Conservation (phyloP, 2,888 invertebrate genomes). For the Oscheius sp. region DNA sequence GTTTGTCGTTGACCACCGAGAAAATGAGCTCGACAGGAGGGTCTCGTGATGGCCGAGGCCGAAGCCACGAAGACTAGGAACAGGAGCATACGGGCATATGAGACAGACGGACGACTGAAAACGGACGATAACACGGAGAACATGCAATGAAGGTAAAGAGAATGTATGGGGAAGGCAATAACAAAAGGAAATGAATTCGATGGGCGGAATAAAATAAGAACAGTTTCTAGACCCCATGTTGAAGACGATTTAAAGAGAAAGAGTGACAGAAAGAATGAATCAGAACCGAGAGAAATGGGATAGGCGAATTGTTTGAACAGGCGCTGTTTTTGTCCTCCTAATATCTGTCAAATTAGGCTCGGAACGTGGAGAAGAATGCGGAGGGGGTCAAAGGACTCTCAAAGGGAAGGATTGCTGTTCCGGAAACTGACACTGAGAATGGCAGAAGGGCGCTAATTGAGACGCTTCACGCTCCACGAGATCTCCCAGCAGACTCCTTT, state of each 20-base stretch:
- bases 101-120: too few species aligned
- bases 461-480: conserved; percentile 28
- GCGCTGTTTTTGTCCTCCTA: neutral
- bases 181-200: neutral
- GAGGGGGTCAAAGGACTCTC: neutral
- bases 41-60: neutral
- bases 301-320: neutral
- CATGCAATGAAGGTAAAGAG: neutral
- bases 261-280: neutral
- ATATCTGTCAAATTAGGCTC: neutral
- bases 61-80: conserved; percentile 6
- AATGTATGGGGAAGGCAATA: conserved; percentile 1
- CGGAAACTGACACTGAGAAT: conserved; percentile 25
- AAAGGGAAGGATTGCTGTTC: conserved; percentile 18
- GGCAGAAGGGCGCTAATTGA: conserved; percentile 28
- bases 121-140: too few species aligned
- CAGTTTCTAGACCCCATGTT: neutral
- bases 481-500: neutral
- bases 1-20: conserved; percentile 12
- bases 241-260: neutral
- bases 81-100: conserved; percentile 22
- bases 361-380: neutral
- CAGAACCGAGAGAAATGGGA: neutral
- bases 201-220: neutral
- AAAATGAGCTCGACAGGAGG: conserved; percentile 20